Percentiles rank a stretch among this genome's conserved stretches.
Conservation (phyloP, 2,888 invertebrate genomes). For the Parapristionchus giblindavisi region DNA sequence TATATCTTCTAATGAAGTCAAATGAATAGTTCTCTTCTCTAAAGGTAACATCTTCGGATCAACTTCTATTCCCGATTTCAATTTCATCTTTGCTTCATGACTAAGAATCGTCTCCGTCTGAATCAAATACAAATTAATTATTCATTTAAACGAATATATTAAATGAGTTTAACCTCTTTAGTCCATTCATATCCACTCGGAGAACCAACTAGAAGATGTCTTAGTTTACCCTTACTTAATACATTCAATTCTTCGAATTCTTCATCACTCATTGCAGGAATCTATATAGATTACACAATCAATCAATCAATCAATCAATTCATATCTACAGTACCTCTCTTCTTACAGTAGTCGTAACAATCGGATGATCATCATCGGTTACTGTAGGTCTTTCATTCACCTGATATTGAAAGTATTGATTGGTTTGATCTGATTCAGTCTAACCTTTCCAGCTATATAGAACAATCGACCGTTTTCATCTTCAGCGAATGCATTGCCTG, state of each 20-base stretch:
- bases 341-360: conserved; percentile 62
- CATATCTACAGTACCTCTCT: conserved; percentile 41
- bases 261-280: conserved; percentile 63
- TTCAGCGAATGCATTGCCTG: conserved; percentile 66
- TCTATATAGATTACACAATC: conserved; percentile 43
- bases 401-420: background rate
- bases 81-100: conserved; percentile 53
- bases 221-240: conserved; percentile 63
- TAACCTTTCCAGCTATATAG: conserved; percentile 59
- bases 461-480: conserved; percentile 67
- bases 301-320: background rate
- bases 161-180: conserved; percentile 51
- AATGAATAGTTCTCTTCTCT: conserved; percentile 44
- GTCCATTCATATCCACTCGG: conserved; percentile 69
- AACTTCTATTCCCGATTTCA: conserved; percentile 50
- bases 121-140: background rate
- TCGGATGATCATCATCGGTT: conserved; percentile 64
- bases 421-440: too few relatives aligned
- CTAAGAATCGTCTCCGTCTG: conserved; percentile 64
- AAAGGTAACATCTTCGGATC: conserved; percentile 65
- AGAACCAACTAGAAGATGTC: conserved; percentile 68
- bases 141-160: background rate
- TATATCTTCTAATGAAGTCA: conserved; percentile 27
- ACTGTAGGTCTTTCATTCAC: conserved; percentile 62
- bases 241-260: conserved; percentile 65